Percentiles rank a stretch among this genome's conserved stretches.
Evolutionary conservation across 2,888 invertebrate species (phyloP).

Genomic region (Mayetiola destructor): DNA sequence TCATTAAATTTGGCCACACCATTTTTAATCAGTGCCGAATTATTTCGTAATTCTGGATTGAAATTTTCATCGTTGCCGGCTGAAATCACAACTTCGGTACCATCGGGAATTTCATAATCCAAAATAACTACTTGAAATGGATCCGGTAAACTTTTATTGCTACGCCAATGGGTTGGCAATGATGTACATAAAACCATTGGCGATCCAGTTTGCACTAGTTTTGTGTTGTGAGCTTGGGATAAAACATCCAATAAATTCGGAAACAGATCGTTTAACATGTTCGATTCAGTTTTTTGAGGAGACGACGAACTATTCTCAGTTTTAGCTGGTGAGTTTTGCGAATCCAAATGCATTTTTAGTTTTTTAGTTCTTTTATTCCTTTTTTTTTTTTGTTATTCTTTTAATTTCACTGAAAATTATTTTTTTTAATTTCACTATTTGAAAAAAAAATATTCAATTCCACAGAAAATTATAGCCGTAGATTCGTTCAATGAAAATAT

Average conservation of each 20-base stretch:
- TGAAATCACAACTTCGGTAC: slow-evolving; percentile 81
- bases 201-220: slow-evolving; percentile 84
- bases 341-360: slow-evolving; percentile 17
- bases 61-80: slow-evolving; percentile 98
- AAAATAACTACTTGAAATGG: slow-evolving; percentile 92
- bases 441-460: not conserved
- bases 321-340: slow-evolving; percentile 24
- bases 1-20: slow-evolving; percentile 98
- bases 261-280: slow-evolving; percentile 54
- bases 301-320: slow-evolving; percentile 30
- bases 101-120: slow-evolving; percentile 77
- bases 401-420: not conserved
- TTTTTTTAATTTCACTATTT: not conserved
- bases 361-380: not conserved
- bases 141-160: slow-evolving; percentile 90
- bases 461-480: too few relatives aligned
- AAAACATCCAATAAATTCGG: slow-evolving; percentile 61
- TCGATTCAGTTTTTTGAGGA: slow-evolving; percentile 24
- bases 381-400: slow-evolving; percentile 15
- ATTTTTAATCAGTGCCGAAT: slow-evolving; percentile 89
- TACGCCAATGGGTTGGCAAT: slow-evolving; percentile 91
- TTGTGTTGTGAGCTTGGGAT: slow-evolving; percentile 83
- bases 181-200: slow-evolving; percentile 90
- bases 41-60: slow-evolving; percentile 88
- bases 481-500: too few relatives aligned